Percentiles rank a stretch among this genome's conserved stretches.
phyloP scores from a whole-genome alignment of 2,113 vertebrate genomes.

The Athene noctua region DNA sequence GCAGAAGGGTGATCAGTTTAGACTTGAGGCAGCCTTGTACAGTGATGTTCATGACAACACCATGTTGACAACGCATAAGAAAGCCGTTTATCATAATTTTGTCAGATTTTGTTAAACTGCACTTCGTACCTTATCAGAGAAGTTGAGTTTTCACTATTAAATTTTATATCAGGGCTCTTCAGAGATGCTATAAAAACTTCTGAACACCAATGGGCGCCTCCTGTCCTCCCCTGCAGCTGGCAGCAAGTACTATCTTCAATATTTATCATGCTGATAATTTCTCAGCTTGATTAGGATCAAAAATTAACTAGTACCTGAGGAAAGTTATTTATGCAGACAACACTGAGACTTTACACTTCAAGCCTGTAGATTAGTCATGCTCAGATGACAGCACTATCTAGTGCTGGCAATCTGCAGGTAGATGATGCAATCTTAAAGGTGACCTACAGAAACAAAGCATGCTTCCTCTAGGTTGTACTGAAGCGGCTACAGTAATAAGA shows the following conservation, averaged over 20 bases:
- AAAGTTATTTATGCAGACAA: constrained; percentile 47
- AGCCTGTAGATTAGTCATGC: constrained; percentile 28
- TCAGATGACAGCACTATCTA: constrained; percentile 43
- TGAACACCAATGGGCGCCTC: neutral
- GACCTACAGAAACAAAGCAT: constrained; percentile 39
- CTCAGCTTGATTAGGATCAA: constrained; percentile 24
- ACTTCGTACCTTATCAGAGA: neutral
- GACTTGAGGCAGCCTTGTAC: neutral
- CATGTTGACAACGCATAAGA: rapidly evolving
- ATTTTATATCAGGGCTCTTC: neutral
- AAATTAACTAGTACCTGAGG: neutral
- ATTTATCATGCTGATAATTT: neutral
- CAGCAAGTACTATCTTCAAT: neutral
- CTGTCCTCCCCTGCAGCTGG: neutral
- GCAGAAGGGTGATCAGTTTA: neutral
- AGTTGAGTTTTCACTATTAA: neutral
- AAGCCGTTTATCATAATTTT: neutral
- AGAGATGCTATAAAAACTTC: neutral
- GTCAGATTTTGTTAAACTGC: neutral
- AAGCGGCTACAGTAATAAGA: constrained; percentile 17
- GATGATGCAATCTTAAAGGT: constrained; percentile 63
- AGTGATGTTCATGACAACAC: neutral
- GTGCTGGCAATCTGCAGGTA: constrained; percentile 56
- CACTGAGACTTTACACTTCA: neutral
- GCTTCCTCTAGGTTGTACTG: neutral